Evolutionary conservation across 2,888 invertebrate genomes (phyloP), one percentile per base, ranked within the genome.

Genomic region (Cancer borealis): DNA sequence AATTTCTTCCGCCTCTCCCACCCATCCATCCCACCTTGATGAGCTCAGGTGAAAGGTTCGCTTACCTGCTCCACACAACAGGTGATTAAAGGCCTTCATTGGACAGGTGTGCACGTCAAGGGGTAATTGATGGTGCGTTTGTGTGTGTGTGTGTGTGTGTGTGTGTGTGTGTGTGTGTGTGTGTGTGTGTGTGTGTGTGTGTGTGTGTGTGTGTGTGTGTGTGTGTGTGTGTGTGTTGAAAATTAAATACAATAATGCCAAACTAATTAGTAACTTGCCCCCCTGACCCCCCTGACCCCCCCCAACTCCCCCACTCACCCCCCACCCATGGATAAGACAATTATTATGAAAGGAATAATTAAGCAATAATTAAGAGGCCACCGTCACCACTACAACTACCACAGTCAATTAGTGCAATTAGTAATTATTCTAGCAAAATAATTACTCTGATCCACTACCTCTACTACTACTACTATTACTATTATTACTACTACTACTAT

Each of bases 81-180:
- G 66, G 5, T 66, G 66, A 66, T 66, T 66, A 66, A 66, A 4
- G 66, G 21, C 3, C 6, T n/a, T n/a, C n/a, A 21, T n/a, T 66
- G 21, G 21, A 4, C 66, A 3, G 3, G 66, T 66, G 66, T 66
- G 66, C 39, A 39, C 14, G 54, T 54, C 54, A 54, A 14, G 54
- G 14, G 54, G 3, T 14, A 54, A 54, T 54, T 54, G 3, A 54
- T 54, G 54, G 84, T 88, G 66, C n/a, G n/a, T 66, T 21, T 66
- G 66, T 66, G 66, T 66, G 66, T 66, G 66, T 66, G 66, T 66
- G 66, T 66, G 66, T 66, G 66, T 49, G 49, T 88, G 88, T 46
- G 47, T 26, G 46, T 88, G 88, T 88, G 88, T 47, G 46, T 88
- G 88, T 47, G 88, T 46, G 88, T 88, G 66, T 21, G 54, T 54